Percentiles rank a stretch among this genome's conserved stretches.
phyloP scores from a whole-genome alignment of 2,888 invertebrate species.

The Troglohyphantes excavatus region DNA sequence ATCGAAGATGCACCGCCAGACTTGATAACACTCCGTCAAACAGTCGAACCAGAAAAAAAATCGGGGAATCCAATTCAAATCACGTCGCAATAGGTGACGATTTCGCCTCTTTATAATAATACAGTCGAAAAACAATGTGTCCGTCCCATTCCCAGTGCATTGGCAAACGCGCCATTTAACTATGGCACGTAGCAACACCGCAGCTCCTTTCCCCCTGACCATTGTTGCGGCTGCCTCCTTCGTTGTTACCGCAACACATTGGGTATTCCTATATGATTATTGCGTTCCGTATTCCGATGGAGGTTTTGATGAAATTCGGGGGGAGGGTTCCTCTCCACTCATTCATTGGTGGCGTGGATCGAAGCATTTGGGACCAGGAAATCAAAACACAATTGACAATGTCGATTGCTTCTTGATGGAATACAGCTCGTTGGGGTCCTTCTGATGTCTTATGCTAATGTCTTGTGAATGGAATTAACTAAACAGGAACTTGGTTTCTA shows the following conservation, averaged over 20 bases:
- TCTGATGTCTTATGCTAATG: background rate
- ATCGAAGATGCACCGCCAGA: too few relatives aligned
- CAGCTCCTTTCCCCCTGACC: too few relatives aligned
- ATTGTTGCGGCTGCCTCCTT: slow-evolving; percentile 50
- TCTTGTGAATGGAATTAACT: background rate
- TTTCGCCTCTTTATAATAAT: slow-evolving; percentile 64
- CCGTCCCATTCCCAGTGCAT: slow-evolving; percentile 11
- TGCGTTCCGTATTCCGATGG: slow-evolving; percentile 9
- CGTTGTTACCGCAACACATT: slow-evolving; percentile 48
- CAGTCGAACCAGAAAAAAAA: background rate
- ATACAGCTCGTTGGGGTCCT: background rate
- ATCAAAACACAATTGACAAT: slow-evolving; percentile 27
- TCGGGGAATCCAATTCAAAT: slow-evolving; percentile 8
- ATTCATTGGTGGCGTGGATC: slow-evolving; percentile 14
- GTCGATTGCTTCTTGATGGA: background rate
- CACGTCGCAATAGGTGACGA: slow-evolving; percentile 47
- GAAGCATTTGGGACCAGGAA: slow-evolving; percentile 26
- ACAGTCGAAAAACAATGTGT: slow-evolving; percentile 48
- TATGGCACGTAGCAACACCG: slow-evolving; percentile 52
- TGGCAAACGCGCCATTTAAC: slow-evolving; percentile 48
- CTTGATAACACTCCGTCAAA: background rate
- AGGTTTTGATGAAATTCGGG: slow-evolving; percentile 48
- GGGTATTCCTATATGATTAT: slow-evolving; percentile 45
- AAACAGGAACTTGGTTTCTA: background rate
- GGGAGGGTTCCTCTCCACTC: slow-evolving; percentile 26